Percentiles rank a stretch among this genome's conserved stretches.
These are phyloP conservation scores for Andricus curvator DNA, from an alignment of 2,888 invertebrate genomes.

Conservation along the genomic window DNA sequence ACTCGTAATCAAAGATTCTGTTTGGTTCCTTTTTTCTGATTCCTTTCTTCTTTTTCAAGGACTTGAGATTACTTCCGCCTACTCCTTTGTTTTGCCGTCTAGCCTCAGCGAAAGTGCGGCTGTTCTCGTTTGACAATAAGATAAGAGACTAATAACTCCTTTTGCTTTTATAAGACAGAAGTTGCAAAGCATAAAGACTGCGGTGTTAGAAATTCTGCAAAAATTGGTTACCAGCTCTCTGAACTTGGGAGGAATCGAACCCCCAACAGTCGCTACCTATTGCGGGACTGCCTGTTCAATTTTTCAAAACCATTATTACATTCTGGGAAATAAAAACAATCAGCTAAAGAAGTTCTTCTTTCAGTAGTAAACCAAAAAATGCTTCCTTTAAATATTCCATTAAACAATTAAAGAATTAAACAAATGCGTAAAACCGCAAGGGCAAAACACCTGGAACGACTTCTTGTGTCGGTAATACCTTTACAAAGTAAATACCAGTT, in stretches of 20 bases:
- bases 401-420: neutral
- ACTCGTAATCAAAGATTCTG: conserved; percentile 1
- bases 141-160: conserved; percentile 14
- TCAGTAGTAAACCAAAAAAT: no score
- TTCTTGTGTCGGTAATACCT: neutral
- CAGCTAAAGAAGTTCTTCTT: neutral
- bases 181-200: neutral
- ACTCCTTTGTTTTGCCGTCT: neutral
- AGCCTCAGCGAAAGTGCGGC: conserved; percentile 8
- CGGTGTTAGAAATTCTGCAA: no score
- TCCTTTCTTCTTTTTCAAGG: neutral
- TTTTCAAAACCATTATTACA: neutral
- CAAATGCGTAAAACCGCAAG: neutral
- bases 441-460: neutral
- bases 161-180: neutral
- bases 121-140: conserved; percentile 1
- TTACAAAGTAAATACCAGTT: neutral
- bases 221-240: no score
- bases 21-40: neutral
- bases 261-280: no score
- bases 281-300: no score
- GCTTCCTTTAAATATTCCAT: neutral
- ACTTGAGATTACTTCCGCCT: conserved; percentile 16
- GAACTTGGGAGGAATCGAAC: no score
- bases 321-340: neutral